Evolutionary conservation across 2,888 invertebrate genomes (phyloP).

Genomic region (Onchidella celtica): DNA sequence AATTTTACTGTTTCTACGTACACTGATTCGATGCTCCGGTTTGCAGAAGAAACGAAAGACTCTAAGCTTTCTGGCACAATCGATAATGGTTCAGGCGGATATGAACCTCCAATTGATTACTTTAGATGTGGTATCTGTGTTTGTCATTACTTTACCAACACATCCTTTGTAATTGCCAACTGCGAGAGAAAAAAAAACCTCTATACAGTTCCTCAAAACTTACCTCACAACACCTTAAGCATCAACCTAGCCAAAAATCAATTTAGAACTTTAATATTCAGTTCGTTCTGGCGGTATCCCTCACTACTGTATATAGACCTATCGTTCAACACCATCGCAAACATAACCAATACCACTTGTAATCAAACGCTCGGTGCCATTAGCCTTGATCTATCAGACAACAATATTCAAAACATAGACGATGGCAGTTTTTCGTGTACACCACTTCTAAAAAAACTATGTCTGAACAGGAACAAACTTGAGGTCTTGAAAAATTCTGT

Average conservation of each 20-base stretch:
- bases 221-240: neutral
- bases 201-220: neutral
- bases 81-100: too few relatives aligned
- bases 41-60: too few relatives aligned
- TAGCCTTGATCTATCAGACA: neutral
- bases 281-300: neutral
- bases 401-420: neutral
- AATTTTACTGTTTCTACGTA: too few relatives aligned
- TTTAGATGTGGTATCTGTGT: conserved; percentile 15
- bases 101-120: conserved; percentile 5
- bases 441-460: neutral
- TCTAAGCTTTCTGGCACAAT: too few relatives aligned
- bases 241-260: neutral
- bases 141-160: neutral
- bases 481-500: neutral
- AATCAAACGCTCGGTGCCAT: neutral
- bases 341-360: conserved; percentile 5
- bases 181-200: neutral
- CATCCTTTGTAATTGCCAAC: neutral
- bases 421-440: neutral
- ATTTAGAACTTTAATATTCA: neutral
- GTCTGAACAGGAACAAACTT: neutral
- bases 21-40: too few relatives aligned
- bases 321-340: neutral
- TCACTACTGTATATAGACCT: neutral